Percentiles rank a stretch among this genome's conserved stretches.
phyloP scores from a whole-genome alignment of 2,797 vertebrate species.

The Danio tinwini region DNA sequence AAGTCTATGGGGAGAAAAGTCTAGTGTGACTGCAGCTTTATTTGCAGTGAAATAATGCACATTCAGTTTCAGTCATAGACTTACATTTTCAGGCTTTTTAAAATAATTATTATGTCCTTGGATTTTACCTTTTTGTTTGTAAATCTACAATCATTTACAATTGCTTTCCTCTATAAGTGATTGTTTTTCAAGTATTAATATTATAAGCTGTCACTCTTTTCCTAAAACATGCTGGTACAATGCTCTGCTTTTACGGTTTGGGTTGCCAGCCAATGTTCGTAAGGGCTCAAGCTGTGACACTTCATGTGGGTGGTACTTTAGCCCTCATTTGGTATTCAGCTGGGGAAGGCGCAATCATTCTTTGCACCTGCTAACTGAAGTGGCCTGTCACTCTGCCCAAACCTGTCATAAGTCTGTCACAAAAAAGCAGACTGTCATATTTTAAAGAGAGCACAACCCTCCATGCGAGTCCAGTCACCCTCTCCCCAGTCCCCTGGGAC shows the following conservation, averaged over 20 bases:
- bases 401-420: constrained; percentile 4
- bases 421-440: constrained; percentile 35
- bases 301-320: constrained; percentile 34
- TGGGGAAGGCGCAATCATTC: constrained; percentile 41
- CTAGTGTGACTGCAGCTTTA: too few relatives aligned
- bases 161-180: not conserved
- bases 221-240: not conserved
- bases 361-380: constrained; percentile 52
- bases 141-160: not conserved
- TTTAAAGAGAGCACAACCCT: constrained; percentile 12
- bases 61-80: too few relatives aligned
- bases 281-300: constrained; percentile 9
- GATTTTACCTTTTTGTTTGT: not conserved
- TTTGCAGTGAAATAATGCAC: too few relatives aligned
- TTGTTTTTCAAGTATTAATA: not conserved
- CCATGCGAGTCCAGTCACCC: constrained; percentile 6
- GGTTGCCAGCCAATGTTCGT: not conserved
- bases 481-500: constrained; percentile 7
- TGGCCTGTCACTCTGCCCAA: constrained; percentile 42
- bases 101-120: too few relatives aligned
- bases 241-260: not conserved
- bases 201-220: not conserved
- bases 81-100: too few relatives aligned
- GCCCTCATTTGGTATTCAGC: constrained; percentile 52
- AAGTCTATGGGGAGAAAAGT: too few relatives aligned